Evolutionary conservation across 2,113 vertebrate species (phyloP), one percentile per base, ranked within the genome.

Genomic region (Pluvialis apricaria): DNA sequence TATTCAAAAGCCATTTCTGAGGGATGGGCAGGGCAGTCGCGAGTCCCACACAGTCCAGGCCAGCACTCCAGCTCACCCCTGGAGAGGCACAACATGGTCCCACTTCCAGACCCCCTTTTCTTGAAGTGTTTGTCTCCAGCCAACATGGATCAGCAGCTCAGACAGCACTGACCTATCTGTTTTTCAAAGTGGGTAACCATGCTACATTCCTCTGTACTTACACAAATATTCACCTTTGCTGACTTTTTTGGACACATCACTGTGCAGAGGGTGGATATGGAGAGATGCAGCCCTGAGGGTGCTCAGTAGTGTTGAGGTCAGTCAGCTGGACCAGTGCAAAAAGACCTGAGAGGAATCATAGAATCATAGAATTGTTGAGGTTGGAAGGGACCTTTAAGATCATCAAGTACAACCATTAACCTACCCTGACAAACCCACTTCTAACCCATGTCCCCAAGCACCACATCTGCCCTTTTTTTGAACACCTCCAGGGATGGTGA

Each of bases 1-100:
- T 71, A 82, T 55, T 82, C 60, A 90, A 86, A 57, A 90, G 52
- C 15, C 2, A 0, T 75, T 91, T 86, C 61, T 0, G 2, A 64
- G 36, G 47, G 55, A 20, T 47, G 75, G 81, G 20, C 22, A 72
- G 65, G 78, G 57, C 60, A 75, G 47, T 32, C 6, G 0, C 0
- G 8, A 55, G 32, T 73, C 81, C 73, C 54, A 5, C 0, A 0
- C 4, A 6, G 54, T 34, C 68, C 80, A 88, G 25, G 36, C 6
- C 2, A 3, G 29, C 26, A 45, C 13, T 69, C 31, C 68, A 86
- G 36, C 64, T 84, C 58, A 20, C 6, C 65, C 36, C 70, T 77
- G 66, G 32, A 88, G 88, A 44, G 15, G 20, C 38, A 89, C 18
- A 54, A 34, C 1, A 1, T 16, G 10, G 49, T 91, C 42, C 42